Base-by-base conservation (phyloP, 2,888 invertebrate genomes). In the Hydrotaea cyrtoneurina region DNA sequence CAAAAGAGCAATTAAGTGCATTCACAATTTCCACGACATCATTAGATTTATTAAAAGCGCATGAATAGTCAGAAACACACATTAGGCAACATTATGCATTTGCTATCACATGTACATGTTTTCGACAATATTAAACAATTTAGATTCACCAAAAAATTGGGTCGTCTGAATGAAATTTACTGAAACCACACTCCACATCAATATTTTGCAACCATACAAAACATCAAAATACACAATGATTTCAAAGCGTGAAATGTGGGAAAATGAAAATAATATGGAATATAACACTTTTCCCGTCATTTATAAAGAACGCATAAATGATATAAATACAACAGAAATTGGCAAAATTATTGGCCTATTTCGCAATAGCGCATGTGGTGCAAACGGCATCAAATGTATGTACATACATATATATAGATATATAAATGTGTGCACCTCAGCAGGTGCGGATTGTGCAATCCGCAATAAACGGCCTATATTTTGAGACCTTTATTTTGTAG, bases 231-330 rank as follows among this genome's bases (percentile, higher is more conserved):
- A 55, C 57, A 19, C 8, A 21, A 31, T 79, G 15, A 23, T 17
- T 43, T 13, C 15, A 43, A n/a, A n/a, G n/a, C n/a, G n/a, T n/a
- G 15, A 26, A 55, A 31, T 78, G 19, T 15, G 50, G 31, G 11
- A 64, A 26, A 11, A 66, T 39, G 1, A 43, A 55, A 50, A 81
- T n/a, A 57, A 50, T 59, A 50, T 71, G 26, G 19, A 62, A 62
- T 71, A 36, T 62, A 57, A 57, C 57, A 50, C 36, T 19, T n/a
- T n/a, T 46, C 19, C 23, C 69, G n/a, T 50, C 69, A 69, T 59
- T n/a, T n/a, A 71, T 71, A 53, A 80, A 73, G 13, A 23, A 36
- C 36, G n/a, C 26, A 36, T n/a, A 62, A 15, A 62, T 36, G 26
- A 31, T n/a, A n/a, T 8, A n/a, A 31, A 62, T 62, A 31, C 62